phyloP scores from a whole-genome alignment of 1,140 invertebrate species.

The Diorhabda carinulata region DNA sequence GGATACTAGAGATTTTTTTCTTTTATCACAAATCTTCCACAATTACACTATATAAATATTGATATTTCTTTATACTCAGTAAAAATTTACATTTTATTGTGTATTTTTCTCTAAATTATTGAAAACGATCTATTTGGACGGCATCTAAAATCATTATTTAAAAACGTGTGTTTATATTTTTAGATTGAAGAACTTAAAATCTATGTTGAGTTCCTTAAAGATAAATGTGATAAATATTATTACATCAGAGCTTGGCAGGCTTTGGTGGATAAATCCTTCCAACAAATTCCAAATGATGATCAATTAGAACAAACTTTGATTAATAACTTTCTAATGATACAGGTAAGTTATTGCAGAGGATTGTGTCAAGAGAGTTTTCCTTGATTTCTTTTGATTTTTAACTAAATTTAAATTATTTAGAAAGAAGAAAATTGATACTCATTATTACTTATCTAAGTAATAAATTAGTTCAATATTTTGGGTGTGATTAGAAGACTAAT shows the following conservation, averaged over 20 bases:
- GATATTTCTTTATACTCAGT: too few species aligned
- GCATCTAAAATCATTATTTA: not conserved
- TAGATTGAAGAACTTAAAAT: conserved; percentile 30
- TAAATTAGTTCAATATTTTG: too few species aligned
- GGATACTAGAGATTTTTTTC: too few species aligned
- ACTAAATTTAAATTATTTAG: too few species aligned
- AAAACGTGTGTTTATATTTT: not conserved
- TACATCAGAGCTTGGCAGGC: conserved; percentile 38
- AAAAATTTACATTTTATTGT: too few species aligned
- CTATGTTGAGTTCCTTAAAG: conserved; percentile 34
- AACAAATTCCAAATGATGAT: conserved; percentile 8
- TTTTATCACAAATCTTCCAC: too few species aligned
- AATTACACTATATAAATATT: too few species aligned
- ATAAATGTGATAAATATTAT: conserved; percentile 23
- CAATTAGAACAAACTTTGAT: conserved; percentile 11
- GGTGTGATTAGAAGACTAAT: too few species aligned
- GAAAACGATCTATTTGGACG: not conserved
- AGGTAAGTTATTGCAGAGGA: not conserved
- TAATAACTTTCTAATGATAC: conserved; percentile 17
- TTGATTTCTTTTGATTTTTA: too few species aligned
- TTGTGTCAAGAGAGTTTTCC: too few species aligned
- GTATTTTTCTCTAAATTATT: not conserved
- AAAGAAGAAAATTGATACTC: too few species aligned
- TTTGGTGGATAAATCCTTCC: conserved; percentile 32
- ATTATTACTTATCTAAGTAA: too few species aligned